Percentiles rank a stretch among this genome's conserved stretches.
Conservation (phyloP, 2,888 invertebrate genomes). For the Pseudeuparius sepicola region DNA sequence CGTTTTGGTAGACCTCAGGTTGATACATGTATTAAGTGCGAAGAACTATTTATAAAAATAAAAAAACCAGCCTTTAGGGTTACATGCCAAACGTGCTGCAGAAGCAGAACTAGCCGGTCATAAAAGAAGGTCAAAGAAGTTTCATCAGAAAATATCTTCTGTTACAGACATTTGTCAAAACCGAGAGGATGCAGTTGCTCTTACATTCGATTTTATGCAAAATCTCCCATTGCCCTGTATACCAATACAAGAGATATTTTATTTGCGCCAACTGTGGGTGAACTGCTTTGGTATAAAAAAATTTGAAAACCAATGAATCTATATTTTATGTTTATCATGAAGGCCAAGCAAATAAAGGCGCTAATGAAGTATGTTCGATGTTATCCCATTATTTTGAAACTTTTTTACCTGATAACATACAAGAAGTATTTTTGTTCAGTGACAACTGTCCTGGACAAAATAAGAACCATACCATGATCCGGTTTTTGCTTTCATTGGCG, state of each 20-base stretch:
- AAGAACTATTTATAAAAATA: constrained; percentile 20
- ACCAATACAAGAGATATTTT: constrained; percentile 23
- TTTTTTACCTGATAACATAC: constrained; percentile 4
- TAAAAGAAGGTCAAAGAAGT: constrained; percentile 23
- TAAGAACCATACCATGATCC: constrained; percentile 7
- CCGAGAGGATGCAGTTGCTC: constrained; percentile 17
- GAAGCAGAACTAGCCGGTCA: constrained; percentile 20
- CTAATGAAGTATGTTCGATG: constrained; percentile 8
- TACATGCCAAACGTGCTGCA: constrained; percentile 20
- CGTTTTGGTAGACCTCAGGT: constrained; percentile 24
- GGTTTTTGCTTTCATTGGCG: constrained; percentile 7
- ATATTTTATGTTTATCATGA: constrained; percentile 9
- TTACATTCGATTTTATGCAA: constrained; percentile 25
- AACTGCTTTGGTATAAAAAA: constrained; percentile 17
- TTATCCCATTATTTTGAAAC: constrained; percentile 8
- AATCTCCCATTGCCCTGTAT: constrained; percentile 24
- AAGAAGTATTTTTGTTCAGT: constrained; percentile 5
- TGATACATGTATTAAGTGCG: constrained; percentile 22
- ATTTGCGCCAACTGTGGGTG: constrained; percentile 26
- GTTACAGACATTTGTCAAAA: constrained; percentile 17
- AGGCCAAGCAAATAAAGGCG: constrained; percentile 8
- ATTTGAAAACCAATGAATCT: constrained; percentile 14
- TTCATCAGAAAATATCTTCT: constrained; percentile 19
- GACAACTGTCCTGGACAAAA: constrained; percentile 9
- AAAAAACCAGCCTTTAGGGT: constrained; percentile 17